These are phyloP conservation scores for Megaceryle alcyon DNA, from an alignment of 2,797 vertebrate species.

Conservation along the genomic window DNA sequence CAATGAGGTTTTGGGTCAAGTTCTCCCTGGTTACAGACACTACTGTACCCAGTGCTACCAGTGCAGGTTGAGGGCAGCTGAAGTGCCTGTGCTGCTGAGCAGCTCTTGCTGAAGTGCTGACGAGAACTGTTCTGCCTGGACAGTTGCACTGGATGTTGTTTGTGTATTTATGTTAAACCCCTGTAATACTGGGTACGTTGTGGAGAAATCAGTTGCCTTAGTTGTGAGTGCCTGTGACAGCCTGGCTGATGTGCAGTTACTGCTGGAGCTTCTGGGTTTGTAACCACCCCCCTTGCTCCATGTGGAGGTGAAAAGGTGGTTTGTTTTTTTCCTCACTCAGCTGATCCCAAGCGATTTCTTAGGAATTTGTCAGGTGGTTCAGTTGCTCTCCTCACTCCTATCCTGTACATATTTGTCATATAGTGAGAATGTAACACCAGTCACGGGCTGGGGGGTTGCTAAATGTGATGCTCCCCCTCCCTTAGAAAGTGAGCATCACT, in stretches of 20 bases:
- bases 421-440: not conserved
- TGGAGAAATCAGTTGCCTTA: not conserved
- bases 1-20: rapidly evolving
- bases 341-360: not conserved
- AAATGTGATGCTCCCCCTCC: not conserved
- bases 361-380: not conserved
- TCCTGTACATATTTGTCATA: not conserved
- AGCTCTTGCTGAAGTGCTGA: not conserved
- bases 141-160: not conserved
- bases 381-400: not conserved
- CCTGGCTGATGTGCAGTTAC: not conserved
- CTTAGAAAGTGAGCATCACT: not conserved
- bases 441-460: not conserved
- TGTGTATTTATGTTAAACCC: not conserved
- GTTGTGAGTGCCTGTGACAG: not conserved
- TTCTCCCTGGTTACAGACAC: not conserved
- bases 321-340: not conserved
- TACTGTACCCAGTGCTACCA: not conserved
- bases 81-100: not conserved
- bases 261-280: not conserved
- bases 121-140: not conserved
- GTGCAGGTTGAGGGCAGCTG: not conserved
- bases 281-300: not conserved
- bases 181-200: rapidly evolving
- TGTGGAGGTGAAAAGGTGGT: not conserved